These are phyloP conservation scores for Drosophila merina DNA, from an alignment of 2,888 invertebrate genomes.

Conservation along the genomic window DNA sequence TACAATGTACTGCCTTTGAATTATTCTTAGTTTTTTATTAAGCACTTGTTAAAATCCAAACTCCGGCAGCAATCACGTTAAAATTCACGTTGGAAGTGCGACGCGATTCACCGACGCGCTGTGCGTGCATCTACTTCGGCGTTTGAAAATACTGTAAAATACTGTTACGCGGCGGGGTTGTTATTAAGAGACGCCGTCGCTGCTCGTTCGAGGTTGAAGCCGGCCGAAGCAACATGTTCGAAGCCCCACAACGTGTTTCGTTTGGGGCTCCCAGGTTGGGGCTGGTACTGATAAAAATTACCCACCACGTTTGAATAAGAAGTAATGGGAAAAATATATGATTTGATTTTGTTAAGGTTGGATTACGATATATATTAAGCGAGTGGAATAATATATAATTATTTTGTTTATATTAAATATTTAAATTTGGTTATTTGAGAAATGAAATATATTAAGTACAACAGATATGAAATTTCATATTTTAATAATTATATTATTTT, in stretches of 20 bases:
- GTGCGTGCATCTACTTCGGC: conserved; percentile 2
- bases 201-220: not conserved
- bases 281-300: not conserved
- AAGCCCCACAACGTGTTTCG: not conserved
- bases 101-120: conserved; percentile 1
- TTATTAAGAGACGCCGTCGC: not conserved
- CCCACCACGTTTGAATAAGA: no score
- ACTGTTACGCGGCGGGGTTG: not conserved
- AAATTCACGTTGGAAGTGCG: not conserved
- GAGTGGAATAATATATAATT: no score
- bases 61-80: not conserved
- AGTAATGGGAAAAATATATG: no score
- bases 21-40: not conserved
- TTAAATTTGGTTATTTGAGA: no score
- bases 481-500: no score
- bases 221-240: not conserved
- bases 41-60: not conserved
- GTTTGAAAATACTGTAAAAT: not conserved
- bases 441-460: no score
- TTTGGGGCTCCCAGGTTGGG: not conserved
- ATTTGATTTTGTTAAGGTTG: no score
- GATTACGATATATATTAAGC: no score
- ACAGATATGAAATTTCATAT: no score
- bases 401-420: no score
- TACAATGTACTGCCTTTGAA: not conserved